Evolutionary conservation across 2,797 vertebrate genomes (phyloP).

Genomic region (Chiloscyllium punctatum): DNA sequence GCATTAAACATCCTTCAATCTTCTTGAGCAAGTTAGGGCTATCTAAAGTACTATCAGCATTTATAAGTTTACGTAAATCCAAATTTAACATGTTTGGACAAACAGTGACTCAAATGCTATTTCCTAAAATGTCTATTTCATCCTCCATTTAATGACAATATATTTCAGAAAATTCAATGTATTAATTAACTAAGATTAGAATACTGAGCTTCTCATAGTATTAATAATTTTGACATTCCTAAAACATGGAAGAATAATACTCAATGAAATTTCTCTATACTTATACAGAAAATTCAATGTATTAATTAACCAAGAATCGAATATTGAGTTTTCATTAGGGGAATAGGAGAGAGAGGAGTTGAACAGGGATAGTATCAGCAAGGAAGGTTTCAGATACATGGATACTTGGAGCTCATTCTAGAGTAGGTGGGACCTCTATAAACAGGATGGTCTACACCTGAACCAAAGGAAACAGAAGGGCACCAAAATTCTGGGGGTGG

Average conservation of each 20-base stretch:
- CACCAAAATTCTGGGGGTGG: too few relatives aligned
- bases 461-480: too few relatives aligned
- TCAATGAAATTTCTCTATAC: background rate
- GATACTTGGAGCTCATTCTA: too few relatives aligned
- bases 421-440: too few relatives aligned
- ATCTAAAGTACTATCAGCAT: background rate
- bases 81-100: background rate
- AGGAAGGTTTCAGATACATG: too few relatives aligned
- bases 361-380: too few relatives aligned
- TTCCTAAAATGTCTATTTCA: background rate
- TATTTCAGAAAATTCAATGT: background rate
- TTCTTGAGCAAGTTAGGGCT: background rate
- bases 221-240: background rate
- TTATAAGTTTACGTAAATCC: background rate
- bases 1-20: background rate
- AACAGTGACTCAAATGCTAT: background rate
- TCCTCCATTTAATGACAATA: background rate
- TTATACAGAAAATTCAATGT: too few relatives aligned
- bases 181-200: background rate
- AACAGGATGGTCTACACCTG: too few relatives aligned
- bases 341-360: too few relatives aligned
- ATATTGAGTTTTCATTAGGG: too few relatives aligned
- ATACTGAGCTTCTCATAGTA: background rate
- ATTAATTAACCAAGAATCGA: too few relatives aligned
- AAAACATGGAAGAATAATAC: background rate